These are phyloP conservation scores for Drosophila cyrtoloma DNA, from an alignment of 2,888 invertebrate genomes.

Conservation along the genomic window DNA sequence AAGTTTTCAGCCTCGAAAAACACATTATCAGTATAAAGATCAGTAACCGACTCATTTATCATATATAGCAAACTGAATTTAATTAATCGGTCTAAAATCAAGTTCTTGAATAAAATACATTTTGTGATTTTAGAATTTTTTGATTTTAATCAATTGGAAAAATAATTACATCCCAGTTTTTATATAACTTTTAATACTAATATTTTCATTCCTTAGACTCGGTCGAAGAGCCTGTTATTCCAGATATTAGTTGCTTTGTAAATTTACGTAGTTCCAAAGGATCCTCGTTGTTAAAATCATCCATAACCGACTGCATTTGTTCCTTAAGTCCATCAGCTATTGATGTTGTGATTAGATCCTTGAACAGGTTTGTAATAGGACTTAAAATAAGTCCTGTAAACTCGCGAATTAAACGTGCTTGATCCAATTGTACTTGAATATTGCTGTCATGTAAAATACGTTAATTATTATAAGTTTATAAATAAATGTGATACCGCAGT, in stretches of 20 bases:
- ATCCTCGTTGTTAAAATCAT: constrained; percentile 84
- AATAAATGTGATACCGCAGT: constrained; percentile 10
- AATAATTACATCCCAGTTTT: background rate
- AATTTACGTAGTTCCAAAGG: constrained; percentile 81
- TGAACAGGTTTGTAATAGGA: constrained; percentile 84
- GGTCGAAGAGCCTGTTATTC: constrained; percentile 68
- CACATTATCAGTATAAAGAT: background rate
- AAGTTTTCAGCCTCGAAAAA: background rate
- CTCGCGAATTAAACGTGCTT: constrained; percentile 79
- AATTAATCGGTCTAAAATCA: background rate
- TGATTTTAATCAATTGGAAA: background rate
- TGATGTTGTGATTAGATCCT: constrained; percentile 83
- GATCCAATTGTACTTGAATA: constrained; percentile 83
- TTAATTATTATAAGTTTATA: background rate
- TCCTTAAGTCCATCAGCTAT: constrained; percentile 84
- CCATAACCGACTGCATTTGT: constrained; percentile 83
- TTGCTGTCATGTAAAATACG: constrained; percentile 68
- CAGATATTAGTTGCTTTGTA: constrained; percentile 79
- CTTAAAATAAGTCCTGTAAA: constrained; percentile 83
- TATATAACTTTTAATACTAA: background rate
- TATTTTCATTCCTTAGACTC: constrained; percentile 13
- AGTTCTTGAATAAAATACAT: background rate
- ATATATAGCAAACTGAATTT: background rate
- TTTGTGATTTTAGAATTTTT: background rate
- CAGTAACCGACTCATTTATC: background rate